Conservation (phyloP, 2,888 invertebrate genomes). For the Lasius platythorax region DNA sequence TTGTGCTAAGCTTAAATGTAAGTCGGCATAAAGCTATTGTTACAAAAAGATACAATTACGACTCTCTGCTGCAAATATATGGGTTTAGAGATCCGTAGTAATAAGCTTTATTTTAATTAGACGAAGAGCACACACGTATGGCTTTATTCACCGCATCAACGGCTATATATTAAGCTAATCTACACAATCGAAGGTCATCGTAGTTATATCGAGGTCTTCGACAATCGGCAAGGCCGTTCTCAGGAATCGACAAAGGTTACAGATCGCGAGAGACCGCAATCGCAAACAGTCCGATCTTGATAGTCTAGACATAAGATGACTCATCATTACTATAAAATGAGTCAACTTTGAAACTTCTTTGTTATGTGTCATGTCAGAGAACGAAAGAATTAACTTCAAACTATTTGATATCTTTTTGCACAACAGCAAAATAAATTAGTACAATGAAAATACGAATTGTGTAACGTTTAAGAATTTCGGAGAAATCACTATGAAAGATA, state of each 20-base stretch:
- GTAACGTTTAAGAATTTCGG: background rate
- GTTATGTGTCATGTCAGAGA: background rate
- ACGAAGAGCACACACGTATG: background rate
- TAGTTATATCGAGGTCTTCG: slow-evolving; percentile 50
- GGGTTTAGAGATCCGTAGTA: background rate
- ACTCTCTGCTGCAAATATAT: background rate
- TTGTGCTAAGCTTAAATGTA: background rate
- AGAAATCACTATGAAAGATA: background rate
- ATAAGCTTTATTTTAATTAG: background rate
- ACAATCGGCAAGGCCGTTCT: slow-evolving; percentile 68
- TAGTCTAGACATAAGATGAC: slow-evolving; percentile 57
- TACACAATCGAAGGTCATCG: slow-evolving; percentile 60
- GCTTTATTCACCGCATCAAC: slow-evolving; percentile 26
- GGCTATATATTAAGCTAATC: slow-evolving; percentile 27
- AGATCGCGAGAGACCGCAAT: slow-evolving; percentile 59
- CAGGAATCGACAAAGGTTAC: slow-evolving; percentile 68
- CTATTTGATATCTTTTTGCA: background rate
- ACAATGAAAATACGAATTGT: background rate
- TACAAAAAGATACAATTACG: slow-evolving; percentile 1
- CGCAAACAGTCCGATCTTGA: slow-evolving; percentile 28
- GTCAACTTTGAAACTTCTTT: slow-evolving; percentile 51
- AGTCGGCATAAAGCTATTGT: background rate
- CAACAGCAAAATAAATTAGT: background rate
- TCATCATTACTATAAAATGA: slow-evolving; percentile 59
- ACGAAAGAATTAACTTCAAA: background rate